Evolutionary conservation across 2,888 invertebrate species (phyloP).

Genomic region (Rhagophthalmus giganteus): DNA sequence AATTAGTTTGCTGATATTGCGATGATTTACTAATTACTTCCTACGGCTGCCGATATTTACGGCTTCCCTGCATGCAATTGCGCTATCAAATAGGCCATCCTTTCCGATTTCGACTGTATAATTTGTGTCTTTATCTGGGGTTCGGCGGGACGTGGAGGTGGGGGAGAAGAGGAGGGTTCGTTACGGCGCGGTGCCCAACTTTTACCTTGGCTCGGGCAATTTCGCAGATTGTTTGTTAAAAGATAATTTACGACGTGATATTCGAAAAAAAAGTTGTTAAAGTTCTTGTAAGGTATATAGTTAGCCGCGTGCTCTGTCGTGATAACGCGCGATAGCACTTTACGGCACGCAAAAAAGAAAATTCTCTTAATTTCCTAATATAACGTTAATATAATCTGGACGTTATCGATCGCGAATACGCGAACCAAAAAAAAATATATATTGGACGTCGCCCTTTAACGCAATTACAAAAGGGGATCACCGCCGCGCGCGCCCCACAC

Average conservation of each 20-base stretch:
- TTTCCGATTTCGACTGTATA: slow-evolving; percentile 12
- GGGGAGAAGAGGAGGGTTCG: no score
- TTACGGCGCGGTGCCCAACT: slow-evolving; percentile 1
- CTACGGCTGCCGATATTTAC: slow-evolving; percentile 43
- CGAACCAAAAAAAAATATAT: no score
- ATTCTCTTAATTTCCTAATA: no score
- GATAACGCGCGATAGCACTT: slow-evolving; percentile 6
- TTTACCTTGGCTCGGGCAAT: not conserved
- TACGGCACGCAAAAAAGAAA: slow-evolving; percentile 3
- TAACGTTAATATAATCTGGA: no score
- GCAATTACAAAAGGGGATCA: no score
- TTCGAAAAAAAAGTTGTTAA: not conserved
- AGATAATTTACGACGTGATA: slow-evolving; percentile 11
- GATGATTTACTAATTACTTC: slow-evolving; percentile 51
- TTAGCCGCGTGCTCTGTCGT: not conserved
- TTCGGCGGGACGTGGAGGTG: no score
- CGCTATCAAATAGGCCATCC: slow-evolving; percentile 36
- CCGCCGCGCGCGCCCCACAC: no score
- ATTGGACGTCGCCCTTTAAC: no score
- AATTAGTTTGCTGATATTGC: slow-evolving; percentile 41
- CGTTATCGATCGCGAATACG: no score
- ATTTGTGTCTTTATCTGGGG: slow-evolving; percentile 11
- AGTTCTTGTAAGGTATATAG: slow-evolving; percentile 3
- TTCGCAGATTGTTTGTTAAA: slow-evolving; percentile 6
- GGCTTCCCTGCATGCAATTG: slow-evolving; percentile 41